Evolutionary conservation across 2,113 vertebrate genomes (phyloP).

Genomic region (Halcyon malimbica): DNA sequence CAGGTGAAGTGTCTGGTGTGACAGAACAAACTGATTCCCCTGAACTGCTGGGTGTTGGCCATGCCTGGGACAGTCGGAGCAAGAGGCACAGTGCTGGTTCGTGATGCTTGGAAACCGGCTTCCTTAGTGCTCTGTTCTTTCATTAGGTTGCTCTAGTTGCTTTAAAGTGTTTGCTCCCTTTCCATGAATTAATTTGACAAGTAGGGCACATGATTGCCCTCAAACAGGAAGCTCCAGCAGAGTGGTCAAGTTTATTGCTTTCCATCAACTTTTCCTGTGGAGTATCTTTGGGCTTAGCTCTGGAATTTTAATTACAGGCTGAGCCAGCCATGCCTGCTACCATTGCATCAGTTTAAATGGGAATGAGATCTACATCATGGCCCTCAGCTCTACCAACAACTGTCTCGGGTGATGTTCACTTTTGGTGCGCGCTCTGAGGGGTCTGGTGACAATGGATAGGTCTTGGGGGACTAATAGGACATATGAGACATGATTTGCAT

Average conservation of each 20-base stretch:
- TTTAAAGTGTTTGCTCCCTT: not conserved
- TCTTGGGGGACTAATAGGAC: rapidly evolving
- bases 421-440: rapidly evolving
- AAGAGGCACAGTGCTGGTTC: not conserved
- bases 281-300: not conserved
- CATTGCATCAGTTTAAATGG: not conserved
- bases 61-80: not conserved
- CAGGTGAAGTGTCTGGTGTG: not conserved
- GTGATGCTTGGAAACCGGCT: not conserved
- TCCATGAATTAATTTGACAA: not conserved
- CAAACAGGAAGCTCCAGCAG: not conserved
- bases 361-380: not conserved
- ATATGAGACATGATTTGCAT: rapidly evolving
- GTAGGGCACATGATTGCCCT: not conserved
- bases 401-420: not conserved
- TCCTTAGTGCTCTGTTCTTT: not conserved
- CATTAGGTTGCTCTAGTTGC: not conserved
- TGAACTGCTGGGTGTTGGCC: rapidly evolving
- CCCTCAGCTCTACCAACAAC: not conserved
- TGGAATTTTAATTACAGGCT: slow-evolving; percentile 38
- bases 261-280: not conserved
- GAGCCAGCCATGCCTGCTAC: not conserved
- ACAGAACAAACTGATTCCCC: not conserved
- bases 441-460: rapidly evolving
- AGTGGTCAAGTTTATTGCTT: not conserved